Conservation (phyloP, 2,888 invertebrate species). For the Stegana nigrithorax region DNA sequence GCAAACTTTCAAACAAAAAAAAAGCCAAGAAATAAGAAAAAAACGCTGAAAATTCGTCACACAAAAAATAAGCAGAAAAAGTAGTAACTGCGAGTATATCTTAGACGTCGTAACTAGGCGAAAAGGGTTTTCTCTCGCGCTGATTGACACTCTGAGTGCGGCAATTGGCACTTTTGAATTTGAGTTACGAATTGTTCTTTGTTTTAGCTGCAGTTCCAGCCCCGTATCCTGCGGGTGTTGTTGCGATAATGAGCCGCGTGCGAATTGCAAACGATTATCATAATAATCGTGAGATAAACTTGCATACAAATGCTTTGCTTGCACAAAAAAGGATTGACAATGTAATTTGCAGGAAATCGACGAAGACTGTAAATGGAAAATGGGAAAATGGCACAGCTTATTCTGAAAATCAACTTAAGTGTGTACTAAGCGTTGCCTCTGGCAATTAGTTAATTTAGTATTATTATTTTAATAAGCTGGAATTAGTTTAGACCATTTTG, state of each 20-base stretch:
- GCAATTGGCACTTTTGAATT: conserved; percentile 60
- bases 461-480: no score
- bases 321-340: conserved; percentile 9
- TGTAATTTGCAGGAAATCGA: conserved; percentile 1
- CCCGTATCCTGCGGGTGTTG: conserved; percentile 12
- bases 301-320: background rate
- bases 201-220: background rate
- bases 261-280: conserved; percentile 6
- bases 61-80: background rate
- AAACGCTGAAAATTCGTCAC: conserved; percentile 12
- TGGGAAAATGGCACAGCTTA: no score
- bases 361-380: background rate
- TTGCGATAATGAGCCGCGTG: conserved; percentile 13
- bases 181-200: background rate
- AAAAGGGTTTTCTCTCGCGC: conserved; percentile 33
- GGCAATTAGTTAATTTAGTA: no score
- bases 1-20: conserved; percentile 57
- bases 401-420: no score
- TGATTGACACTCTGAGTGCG: conserved; percentile 47
- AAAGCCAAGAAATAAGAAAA: conserved; percentile 52
- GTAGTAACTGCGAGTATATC: background rate
- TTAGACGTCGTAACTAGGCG: no score
- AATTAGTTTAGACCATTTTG: no score
- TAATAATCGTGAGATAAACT: conserved; percentile 15
- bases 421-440: no score